Base-by-base conservation (phyloP, 2,113 vertebrate genomes). In the Amphiprion percula region DNA sequence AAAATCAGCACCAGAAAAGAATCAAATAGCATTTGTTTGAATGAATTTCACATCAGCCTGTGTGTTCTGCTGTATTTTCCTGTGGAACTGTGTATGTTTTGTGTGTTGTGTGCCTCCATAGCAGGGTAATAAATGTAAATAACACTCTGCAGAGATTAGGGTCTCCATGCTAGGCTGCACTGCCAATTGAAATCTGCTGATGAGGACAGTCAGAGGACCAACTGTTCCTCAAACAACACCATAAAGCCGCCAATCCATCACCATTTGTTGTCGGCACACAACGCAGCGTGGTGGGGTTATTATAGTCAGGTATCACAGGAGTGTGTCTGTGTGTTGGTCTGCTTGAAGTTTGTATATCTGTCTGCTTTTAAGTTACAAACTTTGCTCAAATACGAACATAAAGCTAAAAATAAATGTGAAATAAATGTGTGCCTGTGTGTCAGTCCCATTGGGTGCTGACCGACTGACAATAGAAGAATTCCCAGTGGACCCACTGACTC, bases 181-280 rank as follows among this genome's bases (percentile, higher is more conserved):
- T 92, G 94, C 92, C 94, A 95, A 96, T 96, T 96, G 95, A 96
- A 97, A 96, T 94, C 94, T 96, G 93, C 94, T 94, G 93, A 94
- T 94, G 94, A 95, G 95, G 82, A 90, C 71, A 82, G 91, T 90
- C 87, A 65, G 88, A 93, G 94, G 93, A 94, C 95, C 96, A 96
- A 96, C 94, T 96, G 95, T 95, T 95, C 94, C 94, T 94, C 94
- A 94, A 70, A 95, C 91, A 93, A 59, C 75, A 59, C 71, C 41
- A 93, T 94, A 90, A 95, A 96, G 95, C 95, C 91, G 94, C 93
- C 94, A 94, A 93, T 94, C 94, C 93, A 94, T 95, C 95, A 94
- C 96, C 96, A 95, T 96, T 96, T 95, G 95, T 96, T 96, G 96
- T 94, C 95, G 91, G 94, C 60, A 67, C 68, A 74, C 73, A 93